Conservation (phyloP, 2,888 invertebrate genomes). For the Operophtera brumata region DNA sequence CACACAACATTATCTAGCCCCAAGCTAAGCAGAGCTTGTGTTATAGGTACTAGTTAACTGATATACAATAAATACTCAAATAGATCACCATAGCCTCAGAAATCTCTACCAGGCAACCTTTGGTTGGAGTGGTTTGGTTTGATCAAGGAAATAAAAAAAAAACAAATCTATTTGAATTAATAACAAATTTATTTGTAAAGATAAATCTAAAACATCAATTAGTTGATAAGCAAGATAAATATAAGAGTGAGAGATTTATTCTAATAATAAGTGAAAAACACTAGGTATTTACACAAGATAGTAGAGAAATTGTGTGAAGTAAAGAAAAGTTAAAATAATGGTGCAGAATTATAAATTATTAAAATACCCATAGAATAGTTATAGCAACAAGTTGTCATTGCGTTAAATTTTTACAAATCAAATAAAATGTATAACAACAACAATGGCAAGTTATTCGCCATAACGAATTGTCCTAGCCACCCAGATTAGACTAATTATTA, state of each 20-base stretch:
- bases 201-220: slow-evolving; percentile 26
- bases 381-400: slow-evolving; percentile 75
- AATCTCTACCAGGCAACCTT: too few species aligned
- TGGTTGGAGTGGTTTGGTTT: too few species aligned
- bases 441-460: slow-evolving; percentile 75
- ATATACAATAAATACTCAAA: too few species aligned
- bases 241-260: slow-evolving; percentile 5
- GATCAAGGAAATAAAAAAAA: neutral
- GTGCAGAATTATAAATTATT: slow-evolving; percentile 38
- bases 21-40: too few species aligned
- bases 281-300: neutral
- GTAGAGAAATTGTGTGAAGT: neutral
- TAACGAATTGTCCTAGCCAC: slow-evolving; percentile 52
- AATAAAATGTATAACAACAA: slow-evolving; percentile 9
- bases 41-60: too few species aligned
- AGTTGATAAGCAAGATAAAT: slow-evolving; percentile 21
- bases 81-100: too few species aligned
- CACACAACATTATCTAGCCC: too few species aligned
- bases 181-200: slow-evolving; percentile 16
- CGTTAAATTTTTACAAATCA: slow-evolving; percentile 10
- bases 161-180: too few species aligned
- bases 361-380: slow-evolving; percentile 55
- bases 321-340: neutral
- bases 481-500: slow-evolving; percentile 29
- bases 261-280: neutral